Conservation (phyloP, 2,113 vertebrate genomes). For the Protobothrops mucrosquamatus region DNA sequence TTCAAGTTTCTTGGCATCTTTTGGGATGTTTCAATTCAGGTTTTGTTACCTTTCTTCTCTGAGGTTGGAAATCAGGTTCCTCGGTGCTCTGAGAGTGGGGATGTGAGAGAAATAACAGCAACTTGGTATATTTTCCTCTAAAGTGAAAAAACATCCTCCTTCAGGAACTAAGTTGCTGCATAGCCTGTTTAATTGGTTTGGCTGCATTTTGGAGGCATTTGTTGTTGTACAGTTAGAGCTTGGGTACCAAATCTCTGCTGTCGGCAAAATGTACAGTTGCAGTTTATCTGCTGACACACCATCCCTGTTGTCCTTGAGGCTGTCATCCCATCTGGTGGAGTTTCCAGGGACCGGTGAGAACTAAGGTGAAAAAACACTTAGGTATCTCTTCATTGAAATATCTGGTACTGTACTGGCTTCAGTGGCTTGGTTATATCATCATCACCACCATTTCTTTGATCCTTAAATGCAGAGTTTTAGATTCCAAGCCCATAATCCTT, state of each 20-base stretch:
- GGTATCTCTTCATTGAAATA: background rate
- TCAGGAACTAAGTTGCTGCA: background rate
- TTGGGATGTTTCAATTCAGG: background rate
- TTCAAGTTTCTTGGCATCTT: background rate
- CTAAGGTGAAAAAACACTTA: background rate
- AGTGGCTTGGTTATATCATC: background rate
- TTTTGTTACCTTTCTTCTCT: background rate
- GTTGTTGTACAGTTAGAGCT: background rate
- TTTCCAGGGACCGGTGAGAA: background rate
- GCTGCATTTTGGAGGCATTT: background rate
- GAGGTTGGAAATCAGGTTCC: background rate
- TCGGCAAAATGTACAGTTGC: slow-evolving; percentile 14
- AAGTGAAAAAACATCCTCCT: background rate
- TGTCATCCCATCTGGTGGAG: background rate
- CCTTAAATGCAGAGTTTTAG: background rate
- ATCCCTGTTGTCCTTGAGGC: background rate
- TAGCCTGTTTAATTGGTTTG: background rate
- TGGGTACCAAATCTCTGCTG: background rate
- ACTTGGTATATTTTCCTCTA: background rate
- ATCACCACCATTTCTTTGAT: background rate
- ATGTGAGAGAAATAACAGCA: background rate
- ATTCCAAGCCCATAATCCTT: background rate
- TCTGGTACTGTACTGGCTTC: background rate
- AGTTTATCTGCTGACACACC: background rate
- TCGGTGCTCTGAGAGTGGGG: too few relatives aligned